These are phyloP conservation scores for Speoplatyrhinus poulsoni DNA, from an alignment of 2,113 vertebrate species.

Conservation along the genomic window DNA sequence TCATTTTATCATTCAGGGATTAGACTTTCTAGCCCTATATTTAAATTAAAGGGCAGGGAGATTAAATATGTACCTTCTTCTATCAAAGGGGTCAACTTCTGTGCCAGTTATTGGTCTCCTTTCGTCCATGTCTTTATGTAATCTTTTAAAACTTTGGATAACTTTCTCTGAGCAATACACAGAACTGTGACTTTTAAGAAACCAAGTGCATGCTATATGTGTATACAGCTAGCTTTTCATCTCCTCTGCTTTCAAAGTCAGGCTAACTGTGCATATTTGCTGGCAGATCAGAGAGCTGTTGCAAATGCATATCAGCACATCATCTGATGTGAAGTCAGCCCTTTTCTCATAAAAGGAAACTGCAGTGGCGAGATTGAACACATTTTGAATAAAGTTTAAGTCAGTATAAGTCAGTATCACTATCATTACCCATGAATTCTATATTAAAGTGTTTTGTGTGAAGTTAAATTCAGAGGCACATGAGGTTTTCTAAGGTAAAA, in stretches of 20 bases:
- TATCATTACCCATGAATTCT: conserved; percentile 2
- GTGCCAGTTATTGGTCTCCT: background rate
- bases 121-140: conserved; percentile 18
- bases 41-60: conserved; percentile 20
- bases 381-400: background rate
- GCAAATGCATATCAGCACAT: conserved; percentile 13
- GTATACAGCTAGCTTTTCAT: background rate
- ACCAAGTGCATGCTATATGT: background rate
- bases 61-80: conserved; percentile 37
- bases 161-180: background rate
- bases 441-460: background rate
- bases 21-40: conserved; percentile 23
- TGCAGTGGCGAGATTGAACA: background rate
- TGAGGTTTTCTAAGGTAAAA: background rate
- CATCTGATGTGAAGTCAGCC: conserved; percentile 10
- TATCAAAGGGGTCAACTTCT: conserved; percentile 25
- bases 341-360: conserved; percentile 1
- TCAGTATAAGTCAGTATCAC: background rate
- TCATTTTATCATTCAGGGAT: conserved; percentile 24
- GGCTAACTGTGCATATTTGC: conserved; percentile 16
- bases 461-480: background rate
- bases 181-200: conserved; percentile 9
- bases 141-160: conserved; percentile 11
- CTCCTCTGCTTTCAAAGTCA: conserved; percentile 1
- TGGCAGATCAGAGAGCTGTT: conserved; percentile 7